Conservation (phyloP, 1,140 invertebrate species). For the Brachionus plicatilis region DNA sequence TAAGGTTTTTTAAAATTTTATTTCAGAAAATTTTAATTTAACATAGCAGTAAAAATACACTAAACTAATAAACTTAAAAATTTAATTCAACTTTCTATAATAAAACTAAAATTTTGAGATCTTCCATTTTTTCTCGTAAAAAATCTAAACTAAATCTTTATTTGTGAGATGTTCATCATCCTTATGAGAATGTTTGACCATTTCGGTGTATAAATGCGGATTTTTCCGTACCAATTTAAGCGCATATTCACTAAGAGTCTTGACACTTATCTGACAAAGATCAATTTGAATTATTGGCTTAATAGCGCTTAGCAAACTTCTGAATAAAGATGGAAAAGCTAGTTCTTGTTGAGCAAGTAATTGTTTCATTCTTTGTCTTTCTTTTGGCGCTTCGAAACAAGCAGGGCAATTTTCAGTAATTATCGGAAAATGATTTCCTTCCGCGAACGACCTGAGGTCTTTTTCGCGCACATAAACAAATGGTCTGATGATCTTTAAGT, state of each 20-base stretch:
- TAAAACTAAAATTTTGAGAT: background rate
- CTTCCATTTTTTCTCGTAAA: background rate
- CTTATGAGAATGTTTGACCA: background rate
- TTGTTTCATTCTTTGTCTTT: conserved; percentile 66
- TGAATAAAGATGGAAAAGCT: conserved; percentile 67
- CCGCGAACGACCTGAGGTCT: conserved; percentile 65
- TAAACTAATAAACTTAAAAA: background rate
- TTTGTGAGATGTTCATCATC: background rate
- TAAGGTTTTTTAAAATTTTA: background rate
- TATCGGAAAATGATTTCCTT: conserved; percentile 63
- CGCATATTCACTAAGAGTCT: conserved; percentile 3
- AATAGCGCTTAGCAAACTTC: conserved; percentile 65
- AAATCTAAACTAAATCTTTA: background rate
- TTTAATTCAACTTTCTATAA: background rate
- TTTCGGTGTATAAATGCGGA: background rate
- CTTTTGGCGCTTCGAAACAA: conserved; percentile 64
- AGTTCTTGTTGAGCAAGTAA: conserved; percentile 69
- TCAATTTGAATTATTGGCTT: conserved; percentile 66
- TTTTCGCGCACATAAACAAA: conserved; percentile 79
- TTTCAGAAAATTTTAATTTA: background rate
- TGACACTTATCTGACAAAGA: conserved; percentile 43
- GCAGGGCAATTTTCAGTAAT: conserved; percentile 63
- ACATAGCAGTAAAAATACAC: background rate
- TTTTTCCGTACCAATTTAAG: background rate
- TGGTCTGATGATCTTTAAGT: conserved; percentile 75